phyloP scores from a whole-genome alignment of 1,140 invertebrate genomes.

The Drosophila persimilis region DNA sequence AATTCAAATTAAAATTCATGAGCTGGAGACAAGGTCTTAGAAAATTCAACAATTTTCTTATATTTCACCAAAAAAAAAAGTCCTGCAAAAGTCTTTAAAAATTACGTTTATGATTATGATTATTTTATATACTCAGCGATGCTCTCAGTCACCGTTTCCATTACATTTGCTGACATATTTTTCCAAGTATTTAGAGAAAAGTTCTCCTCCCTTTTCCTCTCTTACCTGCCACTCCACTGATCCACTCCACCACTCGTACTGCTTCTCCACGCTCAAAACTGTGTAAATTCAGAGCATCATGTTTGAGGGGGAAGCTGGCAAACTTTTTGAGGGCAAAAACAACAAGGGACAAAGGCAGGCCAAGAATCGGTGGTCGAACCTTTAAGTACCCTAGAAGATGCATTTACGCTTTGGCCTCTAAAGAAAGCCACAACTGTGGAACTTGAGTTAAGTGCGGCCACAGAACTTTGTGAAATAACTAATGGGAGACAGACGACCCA shows the following conservation, averaged over 20 bases:
- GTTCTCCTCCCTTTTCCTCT: conserved; percentile 14
- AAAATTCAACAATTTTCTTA: conserved; percentile 17
- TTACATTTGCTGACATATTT: conserved; percentile 51
- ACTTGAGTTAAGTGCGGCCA: no score
- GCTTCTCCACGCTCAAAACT: conserved; percentile 9
- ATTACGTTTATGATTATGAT: conserved; percentile 46
- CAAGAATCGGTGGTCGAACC: no score
- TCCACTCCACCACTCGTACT: no score
- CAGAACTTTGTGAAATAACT: no score
- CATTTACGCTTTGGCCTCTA: no score
- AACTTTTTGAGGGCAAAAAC: conserved; percentile 24
- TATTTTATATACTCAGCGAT: background rate
- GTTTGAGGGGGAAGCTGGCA: conserved; percentile 33
- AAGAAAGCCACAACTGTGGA: no score
- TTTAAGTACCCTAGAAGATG: no score
- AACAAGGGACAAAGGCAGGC: no score
- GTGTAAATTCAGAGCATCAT: conserved; percentile 66
- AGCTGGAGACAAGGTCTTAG: conserved; percentile 13
- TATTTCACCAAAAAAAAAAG: conserved; percentile 22
- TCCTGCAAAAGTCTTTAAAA: conserved; percentile 30
- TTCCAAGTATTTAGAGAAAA: conserved; percentile 53
- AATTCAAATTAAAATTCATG: conserved; percentile 53
- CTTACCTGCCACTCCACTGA: conserved; percentile 1
- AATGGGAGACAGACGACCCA: no score
- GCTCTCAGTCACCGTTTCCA: background rate